Evolutionary conservation across 1,140 invertebrate species (phyloP), one percentile per base, ranked within the genome.

Genomic region (Idris sp.): DNA sequence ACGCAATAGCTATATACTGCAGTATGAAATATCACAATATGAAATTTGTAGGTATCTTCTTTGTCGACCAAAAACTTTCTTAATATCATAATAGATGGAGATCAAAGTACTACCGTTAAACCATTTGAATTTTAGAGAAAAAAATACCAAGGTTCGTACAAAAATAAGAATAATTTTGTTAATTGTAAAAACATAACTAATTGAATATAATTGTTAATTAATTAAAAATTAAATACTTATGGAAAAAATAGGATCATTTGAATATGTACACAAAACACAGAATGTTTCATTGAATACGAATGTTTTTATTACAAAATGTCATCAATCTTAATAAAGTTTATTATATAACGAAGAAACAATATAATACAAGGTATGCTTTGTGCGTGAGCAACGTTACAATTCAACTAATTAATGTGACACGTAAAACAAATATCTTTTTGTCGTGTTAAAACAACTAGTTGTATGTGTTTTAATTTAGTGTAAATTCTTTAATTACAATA

Each of bases 301-400:
- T 64, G 18, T 15, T 36, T 74, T 74, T 74, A 74, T 74, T 74
- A 68, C 49, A 68, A 68, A 68, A 49, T 41, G 36, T 33, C 58
- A 72, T n/a, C n/a, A n/a, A n/a, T n/a, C n/a, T n/a, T n/a, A n/a
- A n/a, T n/a, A n/a, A n/a, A n/a, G n/a, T n/a, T n/a, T 67, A 76
- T 77, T 75, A 69, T 74, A 78, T 71, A 81, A 74, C 62, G 51
- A 77, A 38, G 44, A 69, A 77, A 77, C 62, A 78, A 68, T 72
- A 64, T 62, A 56, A 76, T 76, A 64, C 74, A 76, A 64, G 6
- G 28, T 77, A 77, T 62, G 51, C 58, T 61, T 73, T 72, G 40
- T 67, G 26, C 28, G 62, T 62, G 73, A 73, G 51, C 68, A 62
- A 61, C 18, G 30, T 48, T 31, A 62, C 44, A 53, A 31, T 58